Base-by-base conservation (phyloP, 2,113 vertebrate species). In the Caloenas nicobarica region DNA sequence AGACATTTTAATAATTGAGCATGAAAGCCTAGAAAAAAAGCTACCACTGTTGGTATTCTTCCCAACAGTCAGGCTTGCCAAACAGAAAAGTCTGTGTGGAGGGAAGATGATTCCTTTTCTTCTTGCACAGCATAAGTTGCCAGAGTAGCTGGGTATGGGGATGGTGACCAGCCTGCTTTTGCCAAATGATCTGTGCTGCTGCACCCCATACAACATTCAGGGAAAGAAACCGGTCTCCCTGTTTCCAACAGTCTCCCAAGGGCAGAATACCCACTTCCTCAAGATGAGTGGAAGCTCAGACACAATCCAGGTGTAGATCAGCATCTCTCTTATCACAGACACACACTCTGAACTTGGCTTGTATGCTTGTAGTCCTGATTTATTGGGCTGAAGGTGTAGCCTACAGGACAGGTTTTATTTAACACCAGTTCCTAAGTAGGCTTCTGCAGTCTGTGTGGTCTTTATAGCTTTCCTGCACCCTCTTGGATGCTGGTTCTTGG, bases 1-100 rank as follows among this genome's bases (percentile, higher is more conserved):
- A 77, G 54, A 51, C 31, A 60, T 85, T 92, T 96, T 85, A 94
- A 95, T 95, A 93, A 82, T 92, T 89, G 60, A 97, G 13, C 28
- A 29, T 23, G 58, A 95, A 96, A 92, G 13, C 22, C 40, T 76
- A 72, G 77, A 0, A 23, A 85, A 62, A 91, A 57, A 6, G 5
- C 38, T 76, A 76, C 77, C 65, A 44, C 13, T 87, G 40, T 64
- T 94, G 62, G 66, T 85, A 69, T 5, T 13, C 71, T 89, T 92
- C 48, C 70, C 66, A 95, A 31, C 8, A 71, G 31, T 42, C 15
- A 77, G 50, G 6, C 61, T 53, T 79, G 50, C 71, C 53, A 91
- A 76, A 69, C 24, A 70, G 50, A 81, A 58, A 7, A 34, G 16
- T 33, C 44, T 77, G 57, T 57, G 56, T 21, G 36, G 40, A 61